Conservation (phyloP, 2,113 vertebrate genomes). For the Aepyceros melampus region DNA sequence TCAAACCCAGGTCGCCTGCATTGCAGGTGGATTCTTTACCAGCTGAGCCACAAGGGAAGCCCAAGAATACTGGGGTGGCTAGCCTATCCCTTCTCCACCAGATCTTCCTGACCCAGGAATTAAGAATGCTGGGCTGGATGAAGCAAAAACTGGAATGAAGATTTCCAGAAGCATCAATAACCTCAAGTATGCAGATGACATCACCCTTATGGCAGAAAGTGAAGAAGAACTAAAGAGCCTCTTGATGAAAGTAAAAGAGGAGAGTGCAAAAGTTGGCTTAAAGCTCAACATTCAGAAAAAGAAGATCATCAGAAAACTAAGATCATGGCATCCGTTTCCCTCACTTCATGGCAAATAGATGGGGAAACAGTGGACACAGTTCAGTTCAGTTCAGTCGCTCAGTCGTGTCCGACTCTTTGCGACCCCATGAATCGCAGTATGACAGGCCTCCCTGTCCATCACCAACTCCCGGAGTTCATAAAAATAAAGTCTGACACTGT, state of each 20-base stretch:
- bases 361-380: not conserved
- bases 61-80: not conserved
- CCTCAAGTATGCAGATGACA: not conserved
- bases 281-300: not conserved
- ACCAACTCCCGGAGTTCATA: no score
- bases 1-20: not conserved
- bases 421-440: no score
- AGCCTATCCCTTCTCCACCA: not conserved
- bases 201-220: not conserved
- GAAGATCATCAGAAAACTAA: not conserved
- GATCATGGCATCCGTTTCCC: not conserved
- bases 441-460: no score
- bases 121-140: not conserved
- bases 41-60: not conserved
- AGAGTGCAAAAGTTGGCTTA: not conserved
- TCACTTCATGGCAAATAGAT: not conserved
- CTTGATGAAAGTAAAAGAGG: not conserved
- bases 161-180: not conserved
- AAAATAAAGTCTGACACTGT: no score
- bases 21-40: not conserved
- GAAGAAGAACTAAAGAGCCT: not conserved
- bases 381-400: no score
- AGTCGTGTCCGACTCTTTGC: no score
- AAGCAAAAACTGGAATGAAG: not conserved
- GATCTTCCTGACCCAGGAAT: not conserved